phyloP scores from a whole-genome alignment of 2,797 vertebrate genomes.

The Notoglanidium macrostoma region DNA sequence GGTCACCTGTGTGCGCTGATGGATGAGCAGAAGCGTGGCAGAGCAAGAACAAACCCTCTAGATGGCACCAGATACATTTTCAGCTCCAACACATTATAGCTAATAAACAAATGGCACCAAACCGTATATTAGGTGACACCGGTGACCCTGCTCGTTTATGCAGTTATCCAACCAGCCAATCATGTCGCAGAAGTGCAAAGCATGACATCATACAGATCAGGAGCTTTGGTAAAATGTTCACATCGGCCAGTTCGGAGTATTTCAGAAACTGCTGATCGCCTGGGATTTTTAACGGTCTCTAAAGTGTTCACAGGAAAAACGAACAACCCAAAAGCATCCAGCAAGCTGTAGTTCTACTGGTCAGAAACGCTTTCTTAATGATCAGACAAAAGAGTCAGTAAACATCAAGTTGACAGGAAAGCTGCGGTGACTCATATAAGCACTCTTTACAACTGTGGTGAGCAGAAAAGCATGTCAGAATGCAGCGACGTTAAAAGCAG shows the following conservation, averaged over 20 bases:
- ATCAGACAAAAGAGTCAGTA: background rate
- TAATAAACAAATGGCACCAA: background rate
- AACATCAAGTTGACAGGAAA: background rate
- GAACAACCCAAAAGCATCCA: background rate
- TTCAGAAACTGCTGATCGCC: background rate
- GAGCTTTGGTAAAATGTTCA: background rate
- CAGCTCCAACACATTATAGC: background rate
- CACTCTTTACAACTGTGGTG: background rate
- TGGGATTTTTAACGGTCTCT: background rate
- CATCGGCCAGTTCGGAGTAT: background rate
- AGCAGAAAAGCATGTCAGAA: background rate
- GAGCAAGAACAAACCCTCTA: background rate
- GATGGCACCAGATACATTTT: background rate
- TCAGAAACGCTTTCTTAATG: background rate
- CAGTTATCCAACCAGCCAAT: background rate
- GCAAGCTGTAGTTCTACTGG: background rate
- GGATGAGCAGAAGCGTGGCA: background rate
- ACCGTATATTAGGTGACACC: background rate
- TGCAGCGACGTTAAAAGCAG: background rate
- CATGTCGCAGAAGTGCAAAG: background rate
- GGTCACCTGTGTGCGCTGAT: background rate
- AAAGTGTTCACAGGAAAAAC: background rate
- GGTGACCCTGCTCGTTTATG: background rate
- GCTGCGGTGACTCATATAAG: background rate
- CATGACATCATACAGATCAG: background rate